These are phyloP conservation scores for Fragum sueziense DNA, from an alignment of 2,888 invertebrate genomes.

Conservation along the genomic window DNA sequence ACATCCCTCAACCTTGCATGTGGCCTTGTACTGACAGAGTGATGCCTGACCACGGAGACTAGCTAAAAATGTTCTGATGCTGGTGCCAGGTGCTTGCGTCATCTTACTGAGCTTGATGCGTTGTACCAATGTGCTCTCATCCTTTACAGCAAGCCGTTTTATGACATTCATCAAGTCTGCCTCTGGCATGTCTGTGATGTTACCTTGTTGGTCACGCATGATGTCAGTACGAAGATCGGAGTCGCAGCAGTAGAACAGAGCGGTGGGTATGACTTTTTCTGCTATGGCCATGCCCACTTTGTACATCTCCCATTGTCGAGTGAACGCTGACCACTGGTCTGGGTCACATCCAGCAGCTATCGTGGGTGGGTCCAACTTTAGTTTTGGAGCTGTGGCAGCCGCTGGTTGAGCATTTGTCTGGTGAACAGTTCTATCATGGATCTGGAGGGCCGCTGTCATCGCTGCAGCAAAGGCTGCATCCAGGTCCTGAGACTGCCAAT, in stretches of 20 bases:
- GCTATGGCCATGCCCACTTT: constrained; percentile 35
- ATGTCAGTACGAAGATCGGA: constrained; percentile 30
- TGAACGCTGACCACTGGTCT: constrained; percentile 44
- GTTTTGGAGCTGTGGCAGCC: constrained; percentile 29
- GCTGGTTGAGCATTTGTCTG: constrained; percentile 15
- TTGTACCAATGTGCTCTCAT: too few relatives aligned
- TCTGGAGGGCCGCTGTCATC: constrained; percentile 37
- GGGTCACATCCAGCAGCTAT: too few relatives aligned
- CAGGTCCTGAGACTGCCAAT: constrained; percentile 39
- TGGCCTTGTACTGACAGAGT: constrained; percentile 34
- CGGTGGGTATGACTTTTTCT: constrained; percentile 40
- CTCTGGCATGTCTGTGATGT: too few relatives aligned
- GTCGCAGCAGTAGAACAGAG: constrained; percentile 49
- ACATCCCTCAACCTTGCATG: constrained; percentile 39
- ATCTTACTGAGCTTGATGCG: too few relatives aligned
- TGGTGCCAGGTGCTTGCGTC: too few relatives aligned
- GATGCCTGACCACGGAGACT: constrained; percentile 34
- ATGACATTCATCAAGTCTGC: too few relatives aligned
- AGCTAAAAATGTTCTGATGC: constrained; percentile 42
- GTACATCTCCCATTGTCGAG: constrained; percentile 43
- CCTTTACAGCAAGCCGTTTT: too few relatives aligned
- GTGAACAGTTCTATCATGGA: constrained; percentile 41
- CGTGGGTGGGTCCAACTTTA: constrained; percentile 43
- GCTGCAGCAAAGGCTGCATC: constrained; percentile 45
- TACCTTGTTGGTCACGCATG: too few relatives aligned